Evolutionary conservation across 2,888 invertebrate species (phyloP).

Genomic region (Zeuzera pyrina): DNA sequence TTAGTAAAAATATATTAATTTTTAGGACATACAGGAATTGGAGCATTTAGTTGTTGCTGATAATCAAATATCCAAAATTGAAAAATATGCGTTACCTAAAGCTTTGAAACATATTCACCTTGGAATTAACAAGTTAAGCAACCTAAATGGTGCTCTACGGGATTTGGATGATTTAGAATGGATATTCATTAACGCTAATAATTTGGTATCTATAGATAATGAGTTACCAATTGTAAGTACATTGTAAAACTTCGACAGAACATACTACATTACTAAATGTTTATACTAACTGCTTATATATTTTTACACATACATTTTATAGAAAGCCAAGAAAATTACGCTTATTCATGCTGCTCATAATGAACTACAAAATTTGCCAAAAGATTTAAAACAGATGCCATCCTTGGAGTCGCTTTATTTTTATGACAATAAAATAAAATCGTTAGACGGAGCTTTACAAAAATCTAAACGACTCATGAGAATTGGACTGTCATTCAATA

Average conservation of each 20-base stretch:
- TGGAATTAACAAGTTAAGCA: slow-evolving; percentile 80
- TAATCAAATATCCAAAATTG: slow-evolving; percentile 82
- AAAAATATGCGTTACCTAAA: slow-evolving; percentile 79
- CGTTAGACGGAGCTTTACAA: slow-evolving; percentile 80
- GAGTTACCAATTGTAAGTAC: slow-evolving; percentile 79
- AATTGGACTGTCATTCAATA: slow-evolving; percentile 81
- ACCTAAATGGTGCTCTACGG: slow-evolving; percentile 84
- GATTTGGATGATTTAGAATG: slow-evolving; percentile 82
- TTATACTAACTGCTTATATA: neutral
- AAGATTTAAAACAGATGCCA: slow-evolving; percentile 79
- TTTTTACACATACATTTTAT: slow-evolving; percentile 17
- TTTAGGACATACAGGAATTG: slow-evolving; percentile 69
- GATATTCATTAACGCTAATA: slow-evolving; percentile 85
- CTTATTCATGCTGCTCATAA: slow-evolving; percentile 84
- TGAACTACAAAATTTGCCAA: slow-evolving; percentile 78
- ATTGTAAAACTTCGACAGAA: neutral
- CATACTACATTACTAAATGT: neutral
- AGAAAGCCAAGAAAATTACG: slow-evolving; percentile 75
- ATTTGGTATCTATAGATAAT: slow-evolving; percentile 80
- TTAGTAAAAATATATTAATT: no score
- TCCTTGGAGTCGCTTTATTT: slow-evolving; percentile 81
- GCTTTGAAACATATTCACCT: slow-evolving; percentile 80
- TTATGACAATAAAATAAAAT: slow-evolving; percentile 79
- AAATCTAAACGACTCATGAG: slow-evolving; percentile 78
- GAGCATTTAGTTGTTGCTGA: slow-evolving; percentile 82